Percentiles rank a stretch among this genome's conserved stretches.
Conservation (phyloP, 2,797 vertebrate species). For the Pteropus rufus region DNA sequence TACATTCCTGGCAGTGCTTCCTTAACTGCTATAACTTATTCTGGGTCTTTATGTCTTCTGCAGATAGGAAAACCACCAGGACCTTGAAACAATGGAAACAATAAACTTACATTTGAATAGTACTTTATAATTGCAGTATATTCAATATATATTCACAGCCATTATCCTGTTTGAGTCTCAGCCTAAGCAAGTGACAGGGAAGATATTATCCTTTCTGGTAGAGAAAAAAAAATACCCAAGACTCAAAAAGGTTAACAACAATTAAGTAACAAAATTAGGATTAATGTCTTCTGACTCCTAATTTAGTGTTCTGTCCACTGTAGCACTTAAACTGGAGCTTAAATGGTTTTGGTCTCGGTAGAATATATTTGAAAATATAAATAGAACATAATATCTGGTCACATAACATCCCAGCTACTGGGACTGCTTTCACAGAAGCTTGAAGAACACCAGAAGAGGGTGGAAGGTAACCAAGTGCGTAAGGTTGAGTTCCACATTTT, state of each 20-base stretch:
- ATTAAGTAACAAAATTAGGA: conserved; percentile 38
- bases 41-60: conserved; percentile 34
- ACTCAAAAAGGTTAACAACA: conserved; percentile 19
- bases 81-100: conserved; percentile 45
- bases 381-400: conserved; percentile 70
- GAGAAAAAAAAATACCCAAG: neutral
- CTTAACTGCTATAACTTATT: neutral
- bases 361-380: conserved; percentile 67
- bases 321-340: conserved; percentile 42
- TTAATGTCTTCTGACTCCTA: conserved; percentile 44
- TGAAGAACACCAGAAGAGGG: conserved; percentile 69
- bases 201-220: conserved; percentile 16
- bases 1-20: neutral
- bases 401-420: conserved; percentile 66
- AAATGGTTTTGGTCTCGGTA: conserved; percentile 52
- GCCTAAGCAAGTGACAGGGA: conserved; percentile 1
- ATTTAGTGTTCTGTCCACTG: conserved; percentile 25
- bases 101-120: conserved; percentile 41
- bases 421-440: conserved; percentile 67
- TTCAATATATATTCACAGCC: neutral
- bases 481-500: conserved; percentile 46
- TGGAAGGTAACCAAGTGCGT: conserved; percentile 65
- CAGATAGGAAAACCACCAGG: conserved; percentile 25
- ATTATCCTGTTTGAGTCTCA: conserved; percentile 31
- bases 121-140: conserved; percentile 50